phyloP scores from a whole-genome alignment of 2,888 invertebrate genomes.

The Biston stratarius region DNA sequence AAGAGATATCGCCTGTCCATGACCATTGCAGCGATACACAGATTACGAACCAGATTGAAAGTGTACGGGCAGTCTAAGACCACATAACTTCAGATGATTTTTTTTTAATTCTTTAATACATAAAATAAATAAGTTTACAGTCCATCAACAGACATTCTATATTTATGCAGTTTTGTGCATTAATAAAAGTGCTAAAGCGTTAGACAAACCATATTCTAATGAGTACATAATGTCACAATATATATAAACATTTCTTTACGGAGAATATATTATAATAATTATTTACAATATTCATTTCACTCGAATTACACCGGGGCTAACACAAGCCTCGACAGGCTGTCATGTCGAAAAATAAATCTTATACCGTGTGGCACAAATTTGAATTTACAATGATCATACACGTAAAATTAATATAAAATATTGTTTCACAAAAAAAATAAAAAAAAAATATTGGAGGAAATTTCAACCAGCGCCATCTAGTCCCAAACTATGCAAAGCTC shows the following conservation, averaged over 20 bases:
- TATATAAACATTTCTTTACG: slow-evolving; percentile 38
- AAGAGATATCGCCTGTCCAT: too few species aligned
- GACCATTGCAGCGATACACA: too few species aligned
- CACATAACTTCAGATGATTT: too few species aligned
- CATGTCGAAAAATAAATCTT: slow-evolving; percentile 8
- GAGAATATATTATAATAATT: slow-evolving; percentile 36
- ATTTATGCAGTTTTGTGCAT: slow-evolving; percentile 37
- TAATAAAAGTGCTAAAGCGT: slow-evolving; percentile 35
- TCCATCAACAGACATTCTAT: slow-evolving; percentile 15
- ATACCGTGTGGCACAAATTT: not conserved
- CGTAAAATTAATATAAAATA: too few species aligned
- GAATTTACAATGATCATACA: too few species aligned
- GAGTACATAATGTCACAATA: slow-evolving; percentile 32
- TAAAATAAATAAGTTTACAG: slow-evolving; percentile 1
- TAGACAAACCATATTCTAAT: slow-evolving; percentile 31
- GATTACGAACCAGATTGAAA: too few species aligned
- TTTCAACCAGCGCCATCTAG: too few species aligned
- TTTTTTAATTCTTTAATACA: not conserved
- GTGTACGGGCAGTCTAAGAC: too few species aligned
- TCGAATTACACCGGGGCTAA: not conserved
- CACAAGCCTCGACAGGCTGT: not conserved
- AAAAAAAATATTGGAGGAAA: too few species aligned
- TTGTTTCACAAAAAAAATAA: too few species aligned
- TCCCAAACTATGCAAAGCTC: too few species aligned
- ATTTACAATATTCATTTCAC: slow-evolving; percentile 31